Percentiles rank a stretch among this genome's conserved stretches.
These are phyloP conservation scores for Megalopta genalis DNA, from an alignment of 1,140 invertebrate species.

Conservation along the genomic window DNA sequence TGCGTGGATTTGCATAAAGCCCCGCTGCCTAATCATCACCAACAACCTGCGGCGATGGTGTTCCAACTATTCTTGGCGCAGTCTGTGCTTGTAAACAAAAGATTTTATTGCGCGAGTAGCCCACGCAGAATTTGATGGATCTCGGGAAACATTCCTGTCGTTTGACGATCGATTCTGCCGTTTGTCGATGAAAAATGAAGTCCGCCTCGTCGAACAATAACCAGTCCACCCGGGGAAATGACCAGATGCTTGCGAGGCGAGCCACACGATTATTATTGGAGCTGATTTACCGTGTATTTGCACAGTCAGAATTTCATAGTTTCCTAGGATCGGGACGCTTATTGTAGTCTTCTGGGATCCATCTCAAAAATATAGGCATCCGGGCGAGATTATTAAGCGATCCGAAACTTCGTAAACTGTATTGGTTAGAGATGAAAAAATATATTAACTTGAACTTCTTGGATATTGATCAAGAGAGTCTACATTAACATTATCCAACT, in stretches of 20 bases:
- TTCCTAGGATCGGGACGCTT: constrained; percentile 28
- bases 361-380: neutral
- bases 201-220: constrained; percentile 42
- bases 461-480: no score
- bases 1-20: neutral
- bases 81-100: constrained; percentile 35
- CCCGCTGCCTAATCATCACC: neutral
- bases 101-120: constrained; percentile 39
- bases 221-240: constrained; percentile 23
- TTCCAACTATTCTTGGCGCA: constrained; percentile 31
- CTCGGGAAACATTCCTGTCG: constrained; percentile 32
- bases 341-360: constrained; percentile 10
- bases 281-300: constrained; percentile 50
- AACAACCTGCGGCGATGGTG: constrained; percentile 1
- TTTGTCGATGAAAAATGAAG: constrained; percentile 45
- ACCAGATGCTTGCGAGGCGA: constrained; percentile 9
- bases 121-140: constrained; percentile 45
- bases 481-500: no score
- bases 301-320: constrained; percentile 48
- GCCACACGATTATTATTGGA: constrained; percentile 49
- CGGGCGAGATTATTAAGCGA: neutral
- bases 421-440: no score
- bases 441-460: no score
- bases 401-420: neutral
- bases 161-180: constrained; percentile 42